phyloP scores from a whole-genome alignment of 2,888 invertebrate genomes.

The Torymus aiolomorphi region DNA sequence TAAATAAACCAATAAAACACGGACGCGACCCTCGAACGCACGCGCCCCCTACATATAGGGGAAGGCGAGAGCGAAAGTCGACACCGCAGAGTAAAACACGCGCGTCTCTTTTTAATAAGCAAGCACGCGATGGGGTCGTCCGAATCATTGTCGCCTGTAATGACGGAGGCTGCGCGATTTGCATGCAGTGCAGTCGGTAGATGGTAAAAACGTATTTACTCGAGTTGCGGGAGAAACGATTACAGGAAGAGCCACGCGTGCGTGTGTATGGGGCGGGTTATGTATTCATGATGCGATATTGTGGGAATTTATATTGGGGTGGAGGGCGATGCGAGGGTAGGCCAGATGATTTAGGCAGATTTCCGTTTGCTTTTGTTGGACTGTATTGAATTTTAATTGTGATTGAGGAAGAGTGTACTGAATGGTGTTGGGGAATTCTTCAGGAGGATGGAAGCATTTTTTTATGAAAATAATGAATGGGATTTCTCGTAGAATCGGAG shows the following conservation, averaged over 20 bases:
- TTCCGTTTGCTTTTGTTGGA: too few species aligned
- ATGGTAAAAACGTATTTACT: slow-evolving; percentile 33
- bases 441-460: too few species aligned
- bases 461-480: too few species aligned
- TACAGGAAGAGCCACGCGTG: neutral
- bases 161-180: slow-evolving; percentile 15
- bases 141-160: slow-evolving; percentile 39
- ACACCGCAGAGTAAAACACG: neutral
- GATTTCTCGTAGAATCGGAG: too few species aligned
- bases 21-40: slow-evolving; percentile 43
- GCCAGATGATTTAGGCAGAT: too few species aligned
- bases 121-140: neutral
- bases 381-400: too few species aligned
- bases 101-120: slow-evolving; percentile 48
- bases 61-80: neutral
- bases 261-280: too few species aligned
- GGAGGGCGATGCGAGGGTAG: too few species aligned
- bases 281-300: too few species aligned
- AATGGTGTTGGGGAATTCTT: too few species aligned
- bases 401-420: too few species aligned
- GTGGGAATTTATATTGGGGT: too few species aligned
- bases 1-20: slow-evolving; percentile 71
- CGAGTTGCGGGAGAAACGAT: slow-evolving; percentile 6
- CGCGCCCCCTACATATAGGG: slow-evolving; percentile 29
- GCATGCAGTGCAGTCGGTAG: neutral